phyloP scores from a whole-genome alignment of 2,888 invertebrate genomes.

The Caenorhabditis macrosperma region DNA sequence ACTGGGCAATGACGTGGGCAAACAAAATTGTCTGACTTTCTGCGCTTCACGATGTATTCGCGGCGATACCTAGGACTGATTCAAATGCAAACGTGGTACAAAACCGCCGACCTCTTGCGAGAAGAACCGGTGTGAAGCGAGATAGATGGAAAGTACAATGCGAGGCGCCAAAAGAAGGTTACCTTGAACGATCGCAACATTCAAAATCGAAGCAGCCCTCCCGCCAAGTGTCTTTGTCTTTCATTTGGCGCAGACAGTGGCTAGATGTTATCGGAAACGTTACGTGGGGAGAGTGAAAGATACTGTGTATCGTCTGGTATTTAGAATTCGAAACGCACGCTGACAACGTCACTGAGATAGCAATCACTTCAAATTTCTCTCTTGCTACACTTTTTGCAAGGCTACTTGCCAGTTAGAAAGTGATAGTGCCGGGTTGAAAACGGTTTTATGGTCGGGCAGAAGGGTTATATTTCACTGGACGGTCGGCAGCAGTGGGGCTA shows the following conservation, averaged over 20 bases:
- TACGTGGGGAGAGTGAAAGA: constrained; percentile 4
- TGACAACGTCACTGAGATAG: not conserved
- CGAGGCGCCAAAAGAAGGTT: constrained; percentile 45
- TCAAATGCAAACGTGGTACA: constrained; percentile 22
- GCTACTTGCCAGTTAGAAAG: too few relatives aligned
- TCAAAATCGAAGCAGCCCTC: constrained; percentile 32
- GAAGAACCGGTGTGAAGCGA: constrained; percentile 37
- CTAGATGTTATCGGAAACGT: constrained; percentile 46
- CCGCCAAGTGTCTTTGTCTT: constrained; percentile 49
- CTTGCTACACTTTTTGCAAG: not conserved
- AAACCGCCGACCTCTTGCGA: constrained; percentile 20
- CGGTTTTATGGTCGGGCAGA: too few relatives aligned
- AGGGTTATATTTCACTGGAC: too few relatives aligned
- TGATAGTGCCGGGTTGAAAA: too few relatives aligned
- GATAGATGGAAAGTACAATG: constrained; percentile 31
- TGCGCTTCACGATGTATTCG: constrained; percentile 16
- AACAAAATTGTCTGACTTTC: constrained; percentile 33
- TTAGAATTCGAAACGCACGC: not conserved
- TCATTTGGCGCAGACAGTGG: constrained; percentile 34
- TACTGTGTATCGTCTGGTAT: constrained; percentile 1
- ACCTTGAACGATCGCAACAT: constrained; percentile 58
- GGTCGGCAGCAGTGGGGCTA: too few relatives aligned
- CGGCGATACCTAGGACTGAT: constrained; percentile 39
- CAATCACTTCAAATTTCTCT: not conserved
- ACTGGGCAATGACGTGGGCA: constrained; percentile 47